Evolutionary conservation across 2,113 vertebrate species (phyloP).

Genomic region (Balaenoptera acutorostrata): DNA sequence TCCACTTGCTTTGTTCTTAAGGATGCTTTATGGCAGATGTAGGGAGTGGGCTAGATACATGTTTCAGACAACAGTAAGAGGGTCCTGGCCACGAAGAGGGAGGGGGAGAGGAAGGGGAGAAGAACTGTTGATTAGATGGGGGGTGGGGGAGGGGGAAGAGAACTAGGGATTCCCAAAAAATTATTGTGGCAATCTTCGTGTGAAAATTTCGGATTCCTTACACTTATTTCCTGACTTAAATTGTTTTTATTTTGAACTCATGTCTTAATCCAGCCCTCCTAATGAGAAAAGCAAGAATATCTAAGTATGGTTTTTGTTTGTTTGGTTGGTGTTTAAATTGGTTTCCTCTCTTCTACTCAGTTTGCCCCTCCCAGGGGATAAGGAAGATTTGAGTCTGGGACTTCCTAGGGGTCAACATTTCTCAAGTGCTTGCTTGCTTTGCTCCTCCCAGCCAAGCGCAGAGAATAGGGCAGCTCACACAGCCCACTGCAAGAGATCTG

Average conservation of each 20-base stretch:
- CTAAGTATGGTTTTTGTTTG: neutral
- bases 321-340: neutral
- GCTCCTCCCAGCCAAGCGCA: neutral
- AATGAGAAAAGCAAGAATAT: neutral
- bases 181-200: neutral
- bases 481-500: neutral
- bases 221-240: neutral
- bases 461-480: neutral
- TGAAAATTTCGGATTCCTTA: neutral
- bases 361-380: neutral
- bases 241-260: neutral
- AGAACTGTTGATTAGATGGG: neutral
- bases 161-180: neutral
- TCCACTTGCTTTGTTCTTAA: neutral
- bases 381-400: neutral
- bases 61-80: neutral
- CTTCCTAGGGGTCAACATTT: neutral
- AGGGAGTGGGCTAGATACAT: too few species aligned
- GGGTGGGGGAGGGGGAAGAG: neutral
- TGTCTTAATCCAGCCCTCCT: neutral
- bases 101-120: neutral
- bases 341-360: neutral
- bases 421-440: neutral
- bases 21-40: neutral
- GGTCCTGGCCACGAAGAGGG: neutral